A percentile compares a stretch with the other conserved stretches of the same genome.
Evolutionary conservation across 2,797 vertebrate species (phyloP).

Genomic region (Sciurus vulgaris): DNA sequence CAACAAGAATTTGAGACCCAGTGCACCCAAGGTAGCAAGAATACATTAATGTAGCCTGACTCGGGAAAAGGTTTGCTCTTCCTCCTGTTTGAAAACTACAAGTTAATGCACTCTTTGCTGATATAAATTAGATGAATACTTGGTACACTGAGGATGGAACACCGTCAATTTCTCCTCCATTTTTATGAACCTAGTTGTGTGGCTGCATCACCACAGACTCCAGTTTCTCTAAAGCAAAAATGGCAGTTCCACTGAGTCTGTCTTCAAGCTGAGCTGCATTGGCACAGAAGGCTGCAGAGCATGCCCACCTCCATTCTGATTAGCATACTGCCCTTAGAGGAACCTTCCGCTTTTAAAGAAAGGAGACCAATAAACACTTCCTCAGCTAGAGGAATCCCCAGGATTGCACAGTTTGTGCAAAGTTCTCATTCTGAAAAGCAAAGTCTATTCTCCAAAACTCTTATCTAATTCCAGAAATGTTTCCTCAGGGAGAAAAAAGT

Average conservation of each 20-base stretch:
- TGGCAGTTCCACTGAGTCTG: neutral
- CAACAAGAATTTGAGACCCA: slow-evolving; percentile 25
- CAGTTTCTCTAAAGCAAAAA: neutral
- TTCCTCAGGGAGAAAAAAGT: neutral
- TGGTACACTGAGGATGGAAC: neutral
- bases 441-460: slow-evolving; percentile 10
- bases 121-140: neutral
- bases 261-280: neutral
- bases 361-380: neutral
- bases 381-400: neutral
- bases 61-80: neutral
- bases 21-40: neutral
- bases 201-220: neutral
- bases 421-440: slow-evolving; percentile 15
- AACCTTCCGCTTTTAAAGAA: neutral
- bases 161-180: neutral
- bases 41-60: neutral
- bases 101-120: neutral
- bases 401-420: neutral
- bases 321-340: neutral
- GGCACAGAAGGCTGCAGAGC: neutral
- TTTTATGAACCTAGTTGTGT: neutral
- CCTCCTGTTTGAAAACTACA: neutral
- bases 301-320: neutral
- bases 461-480: slow-evolving; percentile 46